Evolutionary conservation across 2,888 invertebrate genomes (phyloP).

Genomic region (Brachyptera putata): DNA sequence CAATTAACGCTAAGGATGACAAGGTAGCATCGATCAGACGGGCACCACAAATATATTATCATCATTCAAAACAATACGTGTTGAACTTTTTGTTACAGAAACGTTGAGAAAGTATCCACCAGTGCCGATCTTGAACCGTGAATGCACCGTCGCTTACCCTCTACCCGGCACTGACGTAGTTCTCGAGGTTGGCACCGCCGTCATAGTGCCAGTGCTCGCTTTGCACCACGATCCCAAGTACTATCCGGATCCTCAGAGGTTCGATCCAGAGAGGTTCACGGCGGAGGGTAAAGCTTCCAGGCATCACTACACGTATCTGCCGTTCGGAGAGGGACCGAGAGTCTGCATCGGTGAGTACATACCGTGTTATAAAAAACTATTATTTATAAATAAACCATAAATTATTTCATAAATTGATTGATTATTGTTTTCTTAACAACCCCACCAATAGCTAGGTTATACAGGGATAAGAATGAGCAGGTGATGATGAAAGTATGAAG

Average conservation of each 20-base stretch:
- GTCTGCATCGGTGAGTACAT: slow-evolving; percentile 32
- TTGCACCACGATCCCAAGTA: slow-evolving; percentile 37
- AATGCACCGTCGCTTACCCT: neutral
- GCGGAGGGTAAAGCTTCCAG: slow-evolving; percentile 33
- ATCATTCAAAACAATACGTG: no score
- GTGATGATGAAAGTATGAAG: no score
- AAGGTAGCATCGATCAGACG: no score
- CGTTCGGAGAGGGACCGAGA: slow-evolving; percentile 26
- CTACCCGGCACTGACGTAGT: neutral
- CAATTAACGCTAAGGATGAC: no score
- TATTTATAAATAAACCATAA: no score
- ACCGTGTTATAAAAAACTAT: no score
- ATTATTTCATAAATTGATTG: no score
- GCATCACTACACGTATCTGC: slow-evolving; percentile 31
- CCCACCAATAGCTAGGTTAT: no score
- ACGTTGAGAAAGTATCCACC: slow-evolving; percentile 13
- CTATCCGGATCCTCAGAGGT: slow-evolving; percentile 38
- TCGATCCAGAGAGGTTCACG: slow-evolving; percentile 39
- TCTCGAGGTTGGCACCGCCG: slow-evolving; percentile 31
- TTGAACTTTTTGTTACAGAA: neutral
- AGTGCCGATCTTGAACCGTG: neutral
- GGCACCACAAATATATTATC: no score
- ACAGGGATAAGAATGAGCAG: no score
- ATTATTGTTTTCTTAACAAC: no score
- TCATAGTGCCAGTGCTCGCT: slow-evolving; percentile 34